Evolutionary conservation across 1,140 invertebrate species (phyloP), one percentile per base, ranked within the genome.

Genomic region (Macrosteles quadrilineatus): DNA sequence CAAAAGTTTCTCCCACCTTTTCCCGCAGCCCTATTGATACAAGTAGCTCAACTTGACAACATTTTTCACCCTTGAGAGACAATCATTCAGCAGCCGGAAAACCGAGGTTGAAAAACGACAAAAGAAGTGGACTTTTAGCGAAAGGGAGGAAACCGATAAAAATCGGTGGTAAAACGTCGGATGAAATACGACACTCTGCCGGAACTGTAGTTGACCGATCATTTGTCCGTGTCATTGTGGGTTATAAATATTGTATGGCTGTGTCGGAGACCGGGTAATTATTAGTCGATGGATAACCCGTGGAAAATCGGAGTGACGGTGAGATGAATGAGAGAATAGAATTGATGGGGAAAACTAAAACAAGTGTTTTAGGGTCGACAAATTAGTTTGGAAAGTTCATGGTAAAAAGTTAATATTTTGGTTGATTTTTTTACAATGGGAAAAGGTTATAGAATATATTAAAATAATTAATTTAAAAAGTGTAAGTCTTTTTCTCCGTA

Each of bases 81-180:
- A 14, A 59, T 59, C 55, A 59, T 23, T 59, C 55, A 59, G 55
- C 55, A 4, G n/a, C 9, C 55, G 55, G 55, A 23, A 59, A 59
- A 14, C 55, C 23, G 55, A 59, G 55, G 55, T 59, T 59, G 55
- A 59, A 30, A 59, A 59, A 59, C 23, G 9, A 59, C 55, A 59
- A 59, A 59, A 59, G 55, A 59, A 59, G 21, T 25, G 55, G 55
- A 59, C 55, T 59, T 59, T 59, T 59, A 59, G 55, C 12, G 27
- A 25, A 59, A 6, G 25, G 25, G 47, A 19, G 25, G 55, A 59
- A 29, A 27, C 55, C 55, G 55, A 50, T 50, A 50, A 50, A 50
- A 50, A 50, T 23, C 21, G 21, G 55, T n/a, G 55, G 55, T 29
- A 59, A 59, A 59, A 59, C 55, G 55, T 6, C 9, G 55, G 55